Evolutionary conservation across 2,888 invertebrate genomes (phyloP).

Genomic region (Thereva unica): DNA sequence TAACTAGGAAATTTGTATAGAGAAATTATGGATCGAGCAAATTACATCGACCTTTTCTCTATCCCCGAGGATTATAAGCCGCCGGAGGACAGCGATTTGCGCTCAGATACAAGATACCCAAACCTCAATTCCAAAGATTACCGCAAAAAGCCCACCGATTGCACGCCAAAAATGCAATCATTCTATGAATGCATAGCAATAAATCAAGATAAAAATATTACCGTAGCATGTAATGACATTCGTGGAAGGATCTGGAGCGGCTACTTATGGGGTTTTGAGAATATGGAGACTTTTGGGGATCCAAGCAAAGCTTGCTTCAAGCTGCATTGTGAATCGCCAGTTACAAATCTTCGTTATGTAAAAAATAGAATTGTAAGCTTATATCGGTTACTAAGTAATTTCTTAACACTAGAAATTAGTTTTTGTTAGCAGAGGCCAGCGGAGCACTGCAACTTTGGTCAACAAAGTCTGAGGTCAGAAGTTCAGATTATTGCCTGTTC

Average conservation of each 20-base stretch:
- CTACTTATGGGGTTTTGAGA: conserved; percentile 52
- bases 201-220: conserved; percentile 47
- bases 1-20: no score
- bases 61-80: conserved; percentile 50
- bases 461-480: conserved; percentile 51
- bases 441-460: conserved; percentile 55
- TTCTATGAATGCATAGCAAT: conserved; percentile 53
- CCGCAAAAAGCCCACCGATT: conserved; percentile 50
- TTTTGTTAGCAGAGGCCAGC: conserved; percentile 50
- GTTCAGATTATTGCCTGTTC: conserved; percentile 50
- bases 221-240: conserved; percentile 52
- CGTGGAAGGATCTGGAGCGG: conserved; percentile 53
- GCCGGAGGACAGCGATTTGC: conserved; percentile 49
- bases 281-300: conserved; percentile 43
- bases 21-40: conserved; percentile 33
- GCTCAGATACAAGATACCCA: conserved; percentile 52
- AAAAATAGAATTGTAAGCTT: conserved; percentile 40
- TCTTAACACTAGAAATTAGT: conserved; percentile 38
- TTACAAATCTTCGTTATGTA: conserved; percentile 51
- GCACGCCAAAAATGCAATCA: conserved; percentile 49
- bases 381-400: neutral
- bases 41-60: conserved; percentile 35
- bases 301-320: conserved; percentile 48
- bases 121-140: conserved; percentile 56
- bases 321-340: conserved; percentile 48